Conservation (phyloP, 2,888 invertebrate genomes). For the Tinea pellionella region DNA sequence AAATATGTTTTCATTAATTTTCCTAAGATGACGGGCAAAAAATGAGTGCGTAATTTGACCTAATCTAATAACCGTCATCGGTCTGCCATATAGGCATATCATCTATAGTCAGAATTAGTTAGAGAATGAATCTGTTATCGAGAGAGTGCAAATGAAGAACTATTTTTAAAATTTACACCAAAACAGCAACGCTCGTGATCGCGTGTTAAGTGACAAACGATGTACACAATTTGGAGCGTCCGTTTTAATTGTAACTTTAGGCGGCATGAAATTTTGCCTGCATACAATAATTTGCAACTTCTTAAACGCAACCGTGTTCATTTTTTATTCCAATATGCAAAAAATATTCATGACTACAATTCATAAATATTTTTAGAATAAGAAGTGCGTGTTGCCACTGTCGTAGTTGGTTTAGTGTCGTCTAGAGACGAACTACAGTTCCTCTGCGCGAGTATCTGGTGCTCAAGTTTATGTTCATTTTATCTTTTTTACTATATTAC, state of each 20-base stretch:
- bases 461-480: constrained; percentile 68
- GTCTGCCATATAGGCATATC: no score
- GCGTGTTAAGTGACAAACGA: constrained; percentile 59
- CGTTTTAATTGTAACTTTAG: constrained; percentile 67
- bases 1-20: no score
- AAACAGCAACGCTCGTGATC: neutral
- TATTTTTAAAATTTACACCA: constrained; percentile 19
- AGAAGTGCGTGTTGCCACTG: constrained; percentile 17
- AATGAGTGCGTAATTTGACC: no score
- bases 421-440: constrained; percentile 62
- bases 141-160: constrained; percentile 20
- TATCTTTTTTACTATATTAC: constrained; percentile 67
- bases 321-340: neutral
- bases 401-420: constrained; percentile 51
- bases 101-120: no score
- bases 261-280: constrained; percentile 51
- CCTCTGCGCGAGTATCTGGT: constrained; percentile 62
- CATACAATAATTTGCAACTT: constrained; percentile 14
- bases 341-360: no score
- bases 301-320: neutral
- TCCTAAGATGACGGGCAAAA: no score
- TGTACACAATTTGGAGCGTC: constrained; percentile 67
- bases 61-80: no score
- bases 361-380: no score
- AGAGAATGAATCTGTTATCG: neutral